phyloP scores from a whole-genome alignment of 2,113 vertebrate species.

The Psephotus haematonotus region DNA sequence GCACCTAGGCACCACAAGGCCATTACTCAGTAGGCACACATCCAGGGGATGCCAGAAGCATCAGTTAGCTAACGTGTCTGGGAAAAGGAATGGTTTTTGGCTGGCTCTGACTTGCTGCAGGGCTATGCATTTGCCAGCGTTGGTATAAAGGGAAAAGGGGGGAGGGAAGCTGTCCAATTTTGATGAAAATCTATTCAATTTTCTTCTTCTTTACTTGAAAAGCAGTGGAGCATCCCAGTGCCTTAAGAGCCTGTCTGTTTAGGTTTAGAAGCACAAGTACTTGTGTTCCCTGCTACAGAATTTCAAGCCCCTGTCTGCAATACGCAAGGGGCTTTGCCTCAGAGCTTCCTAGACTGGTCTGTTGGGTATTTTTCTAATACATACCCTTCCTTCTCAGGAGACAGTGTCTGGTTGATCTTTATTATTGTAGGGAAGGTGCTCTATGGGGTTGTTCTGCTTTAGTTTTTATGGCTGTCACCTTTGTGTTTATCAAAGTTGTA shows the following conservation, averaged over 20 bases:
- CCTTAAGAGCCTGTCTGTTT: not conserved
- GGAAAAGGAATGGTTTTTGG: not conserved
- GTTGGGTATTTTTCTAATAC: not conserved
- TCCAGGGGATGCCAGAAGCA: not conserved
- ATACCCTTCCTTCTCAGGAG: not conserved
- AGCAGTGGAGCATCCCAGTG: not conserved
- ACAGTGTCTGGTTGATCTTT: not conserved
- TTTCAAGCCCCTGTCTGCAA: not conserved
- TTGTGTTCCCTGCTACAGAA: not conserved
- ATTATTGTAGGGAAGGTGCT: not conserved
- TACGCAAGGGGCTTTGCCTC: not conserved
- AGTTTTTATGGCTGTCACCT: not conserved
- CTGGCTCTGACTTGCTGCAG: not conserved
- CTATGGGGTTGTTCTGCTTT: not conserved
- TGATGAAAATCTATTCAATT: not conserved
- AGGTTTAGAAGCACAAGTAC: not conserved
- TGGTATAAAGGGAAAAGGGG: not conserved
- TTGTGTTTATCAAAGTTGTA: not conserved
- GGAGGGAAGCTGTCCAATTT: not conserved
- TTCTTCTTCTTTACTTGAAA: not conserved
- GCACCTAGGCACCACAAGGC: not conserved
- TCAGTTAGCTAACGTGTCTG: fast-evolving
- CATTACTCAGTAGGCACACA: not conserved
- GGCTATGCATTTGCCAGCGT: fast-evolving
- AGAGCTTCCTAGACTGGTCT: not conserved